phyloP scores from a whole-genome alignment of 2,797 vertebrate genomes.

The Eulemur coronatus region DNA sequence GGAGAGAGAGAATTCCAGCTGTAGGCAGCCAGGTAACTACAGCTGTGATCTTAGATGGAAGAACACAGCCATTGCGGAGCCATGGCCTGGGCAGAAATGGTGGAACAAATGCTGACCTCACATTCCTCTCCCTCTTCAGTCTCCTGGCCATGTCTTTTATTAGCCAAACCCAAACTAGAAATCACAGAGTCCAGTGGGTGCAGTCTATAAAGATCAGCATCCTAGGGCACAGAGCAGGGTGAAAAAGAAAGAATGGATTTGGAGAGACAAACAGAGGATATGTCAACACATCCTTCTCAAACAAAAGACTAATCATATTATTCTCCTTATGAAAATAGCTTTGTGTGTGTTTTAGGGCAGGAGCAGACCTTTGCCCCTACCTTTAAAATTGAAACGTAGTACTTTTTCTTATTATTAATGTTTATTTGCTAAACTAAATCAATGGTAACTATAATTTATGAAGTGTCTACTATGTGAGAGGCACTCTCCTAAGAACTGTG shows the following conservation, averaged over 20 bases:
- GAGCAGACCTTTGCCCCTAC: not conserved
- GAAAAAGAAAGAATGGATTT: not conserved
- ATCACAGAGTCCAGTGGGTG: not conserved
- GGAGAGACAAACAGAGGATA: not conserved
- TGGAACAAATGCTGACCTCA: not conserved
- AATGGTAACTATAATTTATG: not conserved
- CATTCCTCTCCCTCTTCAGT: not conserved
- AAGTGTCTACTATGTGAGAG: not conserved
- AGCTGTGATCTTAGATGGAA: not conserved
- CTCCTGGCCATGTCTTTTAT: not conserved
- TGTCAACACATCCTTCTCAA: not conserved
- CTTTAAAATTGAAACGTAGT: not conserved
- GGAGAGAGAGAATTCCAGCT: not conserved
- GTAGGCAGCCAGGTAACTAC: not conserved
- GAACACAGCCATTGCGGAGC: not conserved
- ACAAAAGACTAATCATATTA: not conserved
- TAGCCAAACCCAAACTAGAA: not conserved
- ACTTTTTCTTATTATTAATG: not conserved
- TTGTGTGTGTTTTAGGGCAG: not conserved
- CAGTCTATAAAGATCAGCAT: not conserved
- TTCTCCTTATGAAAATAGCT: not conserved
- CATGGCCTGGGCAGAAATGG: not conserved
- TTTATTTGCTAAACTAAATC: not conserved
- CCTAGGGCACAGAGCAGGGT: not conserved
- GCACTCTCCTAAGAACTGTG: not conserved